A percentile compares a stretch with the other conserved stretches of the same genome.
These are phyloP conservation scores for Hepsetus odoe DNA, from an alignment of 2,113 vertebrate genomes.

Conservation along the genomic window DNA sequence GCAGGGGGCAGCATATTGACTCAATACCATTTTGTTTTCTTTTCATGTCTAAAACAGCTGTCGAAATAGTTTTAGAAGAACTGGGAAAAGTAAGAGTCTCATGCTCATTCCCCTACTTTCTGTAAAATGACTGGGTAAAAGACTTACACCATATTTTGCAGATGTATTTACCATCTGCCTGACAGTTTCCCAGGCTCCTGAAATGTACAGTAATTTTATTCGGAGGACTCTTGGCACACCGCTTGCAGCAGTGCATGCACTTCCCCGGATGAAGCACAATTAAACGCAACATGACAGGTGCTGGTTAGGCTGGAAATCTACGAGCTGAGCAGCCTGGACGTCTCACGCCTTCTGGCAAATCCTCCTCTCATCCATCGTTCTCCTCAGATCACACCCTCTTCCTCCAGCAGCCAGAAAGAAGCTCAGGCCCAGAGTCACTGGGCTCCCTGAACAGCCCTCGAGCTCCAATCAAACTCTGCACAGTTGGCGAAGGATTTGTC, in stretches of 20 bases:
- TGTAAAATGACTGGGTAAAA: background rate
- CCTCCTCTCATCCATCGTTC: background rate
- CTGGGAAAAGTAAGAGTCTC: too few relatives aligned
- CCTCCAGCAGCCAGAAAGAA: background rate
- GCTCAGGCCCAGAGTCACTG: background rate
- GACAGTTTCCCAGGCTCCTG: background rate
- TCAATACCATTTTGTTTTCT: too few relatives aligned
- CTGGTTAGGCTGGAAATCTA: slow-evolving; percentile 7
- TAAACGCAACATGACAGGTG: slow-evolving; percentile 6
- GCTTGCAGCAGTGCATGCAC: slow-evolving; percentile 1
- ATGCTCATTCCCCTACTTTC: too few relatives aligned
- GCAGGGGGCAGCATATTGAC: too few relatives aligned
- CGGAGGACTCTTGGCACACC: slow-evolving; percentile 2
- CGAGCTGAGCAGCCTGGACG: background rate
- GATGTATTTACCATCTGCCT: background rate
- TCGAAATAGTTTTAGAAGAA: too few relatives aligned
- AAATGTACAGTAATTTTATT: background rate
- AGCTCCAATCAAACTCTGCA: background rate
- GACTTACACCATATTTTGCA: background rate
- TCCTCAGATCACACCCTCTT: background rate
- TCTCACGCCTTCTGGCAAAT: background rate
- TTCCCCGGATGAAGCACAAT: background rate
- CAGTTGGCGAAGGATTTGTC: background rate
- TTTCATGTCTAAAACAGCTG: too few relatives aligned
- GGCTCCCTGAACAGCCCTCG: background rate